Evolutionary conservation across 64 coral and sea anemone species (phyloP).

Genomic region (Pocillopora damicornis): DNA sequence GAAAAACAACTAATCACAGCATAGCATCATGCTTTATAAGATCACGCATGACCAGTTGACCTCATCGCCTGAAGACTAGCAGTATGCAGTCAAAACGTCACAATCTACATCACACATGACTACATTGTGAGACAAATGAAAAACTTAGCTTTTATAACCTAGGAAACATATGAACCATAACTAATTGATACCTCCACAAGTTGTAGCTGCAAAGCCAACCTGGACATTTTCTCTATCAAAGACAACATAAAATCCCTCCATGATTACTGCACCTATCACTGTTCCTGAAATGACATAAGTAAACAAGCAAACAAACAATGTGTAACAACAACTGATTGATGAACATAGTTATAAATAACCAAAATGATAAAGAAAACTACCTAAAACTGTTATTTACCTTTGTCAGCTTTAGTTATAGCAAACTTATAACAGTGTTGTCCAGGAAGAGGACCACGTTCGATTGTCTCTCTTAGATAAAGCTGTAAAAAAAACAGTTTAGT

Average conservation of each 20-base stretch:
- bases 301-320: background rate
- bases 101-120: no score
- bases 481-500: conserved; percentile 2
- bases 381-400: conserved; percentile 40
- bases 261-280: conserved; percentile 98
- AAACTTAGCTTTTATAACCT: no score
- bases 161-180: no score
- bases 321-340: no score
- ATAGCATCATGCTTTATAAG: no score
- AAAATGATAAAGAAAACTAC: background rate
- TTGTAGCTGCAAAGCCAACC: conserved; percentile 96
- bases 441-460: conserved; percentile 80
- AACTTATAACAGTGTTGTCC: conserved; percentile 96
- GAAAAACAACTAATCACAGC: no score
- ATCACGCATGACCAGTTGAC: no score
- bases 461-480: conserved; percentile 94
- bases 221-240: conserved; percentile 99
- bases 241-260: conserved; percentile 99
- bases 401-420: conserved; percentile 97
- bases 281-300: conserved; percentile 62
- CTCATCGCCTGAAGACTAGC: no score
- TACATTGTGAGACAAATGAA: no score
- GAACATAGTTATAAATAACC: background rate
- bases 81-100: no score
- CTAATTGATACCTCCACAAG: conserved; percentile 83